Base-by-base conservation (phyloP, 2,888 invertebrate species). In the Polylopha cassiicola region DNA sequence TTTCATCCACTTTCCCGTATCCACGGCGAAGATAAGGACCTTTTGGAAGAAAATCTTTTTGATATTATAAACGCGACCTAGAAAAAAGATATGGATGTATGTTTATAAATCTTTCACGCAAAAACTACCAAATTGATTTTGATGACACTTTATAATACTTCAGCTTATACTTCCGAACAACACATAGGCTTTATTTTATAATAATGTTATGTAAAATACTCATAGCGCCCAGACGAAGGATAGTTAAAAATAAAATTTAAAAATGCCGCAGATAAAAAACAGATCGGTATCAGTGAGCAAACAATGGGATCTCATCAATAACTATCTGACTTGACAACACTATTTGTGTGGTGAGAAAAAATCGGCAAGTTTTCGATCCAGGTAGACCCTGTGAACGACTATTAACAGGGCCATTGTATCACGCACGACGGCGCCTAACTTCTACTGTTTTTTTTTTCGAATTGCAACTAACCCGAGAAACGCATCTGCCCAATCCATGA, bases 321-420 rank as follows among this genome's bases (percentile, higher is more conserved):
- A 58, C 51, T 55, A 61, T 48, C 53, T 50, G 64, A 72, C 62
- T 60, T 58, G 48, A 46, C 57, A 63, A 50, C 48, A 57, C 52
- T 53, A 55, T 53, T 50, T 37, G 31, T 50, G 46, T 24, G 46
- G 43, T 34, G 47, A 53, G 54, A 65, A 74, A 76, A 76, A 75
- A 61, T 59, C 66, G 58, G 62, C 71, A 55, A 69, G 59, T 65
- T 69, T 61, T 52, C 50, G 50, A 47, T 53, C 50, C 81, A 81
- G 81, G 81, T 81, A 81, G 61, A 65, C 46, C 54, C 60, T 57
- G 60, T 69, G 68, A 74, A 69, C 74, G 75, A 70, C 75, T 71
- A 65, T 62, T 67, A 66, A 64, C 65, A 54, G 57, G 53, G 45
- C 69, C 61, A 74, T 81, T 81, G 78, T 79, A 58, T 52, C 51